Percentiles rank a stretch among this genome's conserved stretches.
Evolutionary conservation across 53 echinoderm and acorn worm genomes (phyloP).

Genomic region (Hippasteria phrygiana): DNA sequence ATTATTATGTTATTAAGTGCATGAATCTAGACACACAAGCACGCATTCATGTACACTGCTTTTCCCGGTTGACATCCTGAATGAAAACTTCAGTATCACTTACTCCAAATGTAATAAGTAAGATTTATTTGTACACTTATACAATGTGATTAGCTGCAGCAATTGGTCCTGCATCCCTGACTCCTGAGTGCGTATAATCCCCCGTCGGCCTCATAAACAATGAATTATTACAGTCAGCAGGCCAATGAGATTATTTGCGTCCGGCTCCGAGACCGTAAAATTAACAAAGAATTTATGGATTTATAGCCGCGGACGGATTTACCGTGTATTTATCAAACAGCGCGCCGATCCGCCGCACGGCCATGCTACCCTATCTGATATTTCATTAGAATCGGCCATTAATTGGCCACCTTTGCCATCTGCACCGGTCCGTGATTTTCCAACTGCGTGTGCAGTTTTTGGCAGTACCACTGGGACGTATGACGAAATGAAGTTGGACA

Average conservation of each 20-base stretch:
- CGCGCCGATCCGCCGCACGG: background rate
- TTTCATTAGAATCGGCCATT: conserved; percentile 51
- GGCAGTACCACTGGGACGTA: background rate
- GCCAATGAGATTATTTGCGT: background rate
- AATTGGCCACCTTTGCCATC: conserved; percentile 37
- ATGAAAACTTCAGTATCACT: background rate
- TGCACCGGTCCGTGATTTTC: background rate
- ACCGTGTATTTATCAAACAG: conserved; percentile 2
- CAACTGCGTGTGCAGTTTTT: conserved; percentile 20
- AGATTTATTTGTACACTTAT: conserved; percentile 4
- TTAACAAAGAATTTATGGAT: conserved; percentile 50
- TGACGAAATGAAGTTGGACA: conserved; percentile 11
- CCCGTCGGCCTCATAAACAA: conserved; percentile 18
- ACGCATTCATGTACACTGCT: too few species aligned
- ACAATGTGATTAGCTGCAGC: conserved; percentile 33
- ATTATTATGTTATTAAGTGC: too few species aligned
- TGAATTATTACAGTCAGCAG: conserved; percentile 13
- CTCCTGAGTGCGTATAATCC: background rate
- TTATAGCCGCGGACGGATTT: conserved; percentile 39
- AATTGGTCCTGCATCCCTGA: background rate
- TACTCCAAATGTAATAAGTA: background rate
- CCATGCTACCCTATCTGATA: background rate
- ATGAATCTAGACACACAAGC: too few species aligned
- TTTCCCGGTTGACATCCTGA: background rate
- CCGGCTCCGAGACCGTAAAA: conserved; percentile 4